Evolutionary conservation across 2,888 invertebrate species (phyloP).

Genomic region (Tortricodes alternella): DNA sequence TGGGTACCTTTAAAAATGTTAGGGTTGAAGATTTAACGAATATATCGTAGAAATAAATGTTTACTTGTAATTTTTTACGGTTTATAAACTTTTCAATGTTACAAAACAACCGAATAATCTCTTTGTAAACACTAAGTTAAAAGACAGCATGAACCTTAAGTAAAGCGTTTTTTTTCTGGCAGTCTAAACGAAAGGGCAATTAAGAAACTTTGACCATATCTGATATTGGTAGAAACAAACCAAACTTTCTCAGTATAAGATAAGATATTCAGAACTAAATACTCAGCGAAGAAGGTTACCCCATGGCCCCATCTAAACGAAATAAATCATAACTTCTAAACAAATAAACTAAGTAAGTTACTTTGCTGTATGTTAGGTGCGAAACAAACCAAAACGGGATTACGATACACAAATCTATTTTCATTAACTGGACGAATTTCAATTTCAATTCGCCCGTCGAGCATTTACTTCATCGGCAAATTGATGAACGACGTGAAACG

Average conservation of each 20-base stretch:
- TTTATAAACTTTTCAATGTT: no score
- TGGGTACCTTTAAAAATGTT: no score
- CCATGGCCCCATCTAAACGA: background rate
- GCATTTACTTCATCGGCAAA: background rate
- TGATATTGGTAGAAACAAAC: slow-evolving; percentile 6
- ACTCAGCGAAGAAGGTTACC: background rate
- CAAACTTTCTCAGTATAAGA: background rate
- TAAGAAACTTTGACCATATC: background rate
- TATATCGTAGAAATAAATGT: no score
- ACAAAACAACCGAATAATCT: no score
- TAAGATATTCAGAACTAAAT: background rate
- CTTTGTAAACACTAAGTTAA: no score
- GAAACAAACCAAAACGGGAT: background rate
- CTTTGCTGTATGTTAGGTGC: no score
- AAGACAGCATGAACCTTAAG: no score
- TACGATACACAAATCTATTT: background rate
- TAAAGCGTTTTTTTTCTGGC: no score
- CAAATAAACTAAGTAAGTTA: background rate
- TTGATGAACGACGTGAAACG: no score
- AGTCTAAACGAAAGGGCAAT: background rate
- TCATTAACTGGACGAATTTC: background rate
- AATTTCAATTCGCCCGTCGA: background rate
- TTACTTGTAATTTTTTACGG: no score
- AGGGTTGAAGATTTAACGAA: no score
- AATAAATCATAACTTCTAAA: background rate